Base-by-base conservation (phyloP, 2,888 invertebrate species). In the Seira ritae region DNA sequence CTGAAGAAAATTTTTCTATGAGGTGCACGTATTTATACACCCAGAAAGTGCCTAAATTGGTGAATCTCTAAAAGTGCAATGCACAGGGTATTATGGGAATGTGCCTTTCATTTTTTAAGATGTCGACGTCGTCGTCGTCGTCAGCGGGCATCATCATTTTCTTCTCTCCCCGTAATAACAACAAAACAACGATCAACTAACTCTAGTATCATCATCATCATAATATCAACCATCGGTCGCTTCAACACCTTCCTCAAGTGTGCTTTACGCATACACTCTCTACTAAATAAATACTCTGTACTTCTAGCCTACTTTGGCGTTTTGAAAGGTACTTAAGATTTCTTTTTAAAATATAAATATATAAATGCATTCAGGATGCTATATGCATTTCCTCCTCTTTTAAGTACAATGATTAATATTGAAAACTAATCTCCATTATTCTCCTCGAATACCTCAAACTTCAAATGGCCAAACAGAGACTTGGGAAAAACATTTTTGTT, bases 341-440 rank as follows among this genome's bases (percentile, higher is more conserved):
- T 55, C 55, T 8, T 31, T 31, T 31, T 31, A 55, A 17, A 55
- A 55, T 1, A 55, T 8, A 55, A 8, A 55, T 8, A 55, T 3
- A 22, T 31, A 31, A 31, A 31, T 31, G n/a, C n/a, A n/a, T n/a
- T n/a, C n/a, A n/a, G n/a, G n/a, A n/a, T n/a, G 3, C 31, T 67
- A 62, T 24, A n/a, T 70, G 68, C 17, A 55, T 60, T 23, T 70
- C 23, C 22, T 65, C 19, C n/a, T 62, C 24, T 42, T 20, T 46
- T 50, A 70, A 55, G 55, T 15, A 55, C 23, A 67, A 76, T 77
- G 82, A 77, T 82, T 77, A 82, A 82, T 81, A 81, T 81, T 81
- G 12, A 70, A 72, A 46, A 31, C 8, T 31, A 72, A 72, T 72
- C 19, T 72, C 62, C 46, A 68, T 73, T 55, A 55, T 55, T 55